phyloP scores from a whole-genome alignment of 2,797 vertebrate species.

The Meda fulgida region DNA sequence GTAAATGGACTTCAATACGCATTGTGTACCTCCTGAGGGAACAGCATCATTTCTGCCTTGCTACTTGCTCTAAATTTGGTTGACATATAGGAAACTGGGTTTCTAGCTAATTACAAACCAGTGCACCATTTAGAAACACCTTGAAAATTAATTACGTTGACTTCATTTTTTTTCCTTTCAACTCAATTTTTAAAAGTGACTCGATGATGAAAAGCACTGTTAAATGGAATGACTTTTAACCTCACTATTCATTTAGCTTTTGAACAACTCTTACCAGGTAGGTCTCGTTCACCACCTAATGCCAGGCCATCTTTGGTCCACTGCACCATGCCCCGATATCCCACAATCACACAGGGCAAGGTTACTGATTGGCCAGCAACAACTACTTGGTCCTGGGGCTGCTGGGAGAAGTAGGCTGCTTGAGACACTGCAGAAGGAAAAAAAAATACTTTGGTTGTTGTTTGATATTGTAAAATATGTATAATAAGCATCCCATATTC shows the following conservation, averaged over 20 bases:
- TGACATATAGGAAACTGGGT: constrained; percentile 47
- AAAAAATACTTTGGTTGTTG: constrained; percentile 13
- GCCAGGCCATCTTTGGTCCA: constrained; percentile 94
- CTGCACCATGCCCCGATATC: constrained; percentile 88
- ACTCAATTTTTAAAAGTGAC: background rate
- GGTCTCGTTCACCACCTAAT: constrained; percentile 87
- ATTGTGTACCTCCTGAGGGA: constrained; percentile 43
- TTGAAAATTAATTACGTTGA: constrained; percentile 39
- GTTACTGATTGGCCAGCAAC: constrained; percentile 84
- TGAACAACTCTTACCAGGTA: constrained; percentile 80
- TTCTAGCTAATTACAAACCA: constrained; percentile 45
- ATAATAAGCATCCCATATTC: background rate
- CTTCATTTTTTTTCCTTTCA: background rate
- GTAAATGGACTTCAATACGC: constrained; percentile 46
- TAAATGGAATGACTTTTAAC: background rate
- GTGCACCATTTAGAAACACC: constrained; percentile 31
- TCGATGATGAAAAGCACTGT: background rate
- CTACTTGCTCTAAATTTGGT: constrained; percentile 45
- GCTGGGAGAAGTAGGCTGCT: constrained; percentile 88
- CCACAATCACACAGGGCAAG: constrained; percentile 83
- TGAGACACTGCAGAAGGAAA: constrained; percentile 72
- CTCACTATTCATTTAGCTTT: background rate
- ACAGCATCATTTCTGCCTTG: constrained; percentile 33
- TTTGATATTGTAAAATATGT: constrained; percentile 5
- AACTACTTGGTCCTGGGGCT: constrained; percentile 87